Base-by-base conservation (phyloP, 2,888 invertebrate genomes). In the Pyrocoelia pectoralis region DNA sequence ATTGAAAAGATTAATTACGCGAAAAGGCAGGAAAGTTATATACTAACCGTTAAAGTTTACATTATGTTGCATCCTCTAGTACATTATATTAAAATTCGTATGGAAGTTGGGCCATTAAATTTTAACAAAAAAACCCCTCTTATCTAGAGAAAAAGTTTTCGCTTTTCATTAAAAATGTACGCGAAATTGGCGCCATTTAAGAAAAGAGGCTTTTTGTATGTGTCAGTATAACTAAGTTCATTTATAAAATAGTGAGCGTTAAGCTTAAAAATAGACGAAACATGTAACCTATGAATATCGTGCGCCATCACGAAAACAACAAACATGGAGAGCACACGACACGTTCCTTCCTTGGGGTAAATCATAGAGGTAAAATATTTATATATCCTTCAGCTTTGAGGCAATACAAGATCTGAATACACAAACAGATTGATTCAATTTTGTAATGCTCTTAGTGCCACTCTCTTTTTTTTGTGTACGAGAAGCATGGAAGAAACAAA, bases 321-420 rank as follows among this genome's bases (percentile, higher is more conserved):
- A 59, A 48, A 40, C 58, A 58, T 60, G 29, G 19, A n/a, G n/a
- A 61, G 55, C 41, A 49, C 61, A 55, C 41, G 55, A 61, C 55
- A 61, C 61, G 56, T 61, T 50, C 24, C 33, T 54, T 41, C 56
- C 61, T 56, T 56, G 38, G 56, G 61, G 61, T 40, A 55, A 61
- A 61, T 61, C 61, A 61, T 61, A 61, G 61, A 56, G 51, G 61
- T 61, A 56, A 61, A 61, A 61, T 61, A 61, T 61, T 61, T 61
- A 61, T 61, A 51, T 61, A 61, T 55, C 59, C 54, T 54, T 49
- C 55, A 61, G 54, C 61, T 61, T 61, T 56, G 61, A 61, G 55
- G 54, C 56, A 49, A 50, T 38, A 56, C 61, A 41, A 41, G 61
- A 17, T 48, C 33, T 56, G 61, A 61, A 61, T 61, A 61, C 61